Conservation (phyloP, 2,113 vertebrate genomes). For the Gallinago media region DNA sequence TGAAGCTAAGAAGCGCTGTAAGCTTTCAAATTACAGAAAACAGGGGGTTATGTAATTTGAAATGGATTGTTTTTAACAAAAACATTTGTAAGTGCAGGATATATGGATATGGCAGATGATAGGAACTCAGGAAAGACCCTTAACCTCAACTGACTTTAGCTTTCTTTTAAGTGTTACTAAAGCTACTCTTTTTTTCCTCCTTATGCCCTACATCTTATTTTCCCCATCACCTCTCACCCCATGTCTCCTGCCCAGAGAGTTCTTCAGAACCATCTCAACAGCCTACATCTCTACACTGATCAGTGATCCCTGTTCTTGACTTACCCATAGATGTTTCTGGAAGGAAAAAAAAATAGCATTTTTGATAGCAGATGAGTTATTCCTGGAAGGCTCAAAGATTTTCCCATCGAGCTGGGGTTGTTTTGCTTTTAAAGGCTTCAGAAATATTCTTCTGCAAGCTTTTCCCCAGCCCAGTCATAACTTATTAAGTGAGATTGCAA, state of each 20-base stretch:
- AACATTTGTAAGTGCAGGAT: neutral
- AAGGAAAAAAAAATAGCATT: neutral
- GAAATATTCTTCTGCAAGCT: neutral
- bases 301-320: neutral
- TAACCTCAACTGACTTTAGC: neutral
- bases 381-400: neutral
- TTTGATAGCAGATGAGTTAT: neutral
- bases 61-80: neutral
- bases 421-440: neutral
- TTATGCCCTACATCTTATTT: neutral
- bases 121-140: neutral
- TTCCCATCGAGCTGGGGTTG: neutral
- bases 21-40: neutral
- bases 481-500: neutral
- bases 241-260: neutral
- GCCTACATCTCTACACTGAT: too few relatives aligned
- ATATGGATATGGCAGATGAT: fast-evolving
- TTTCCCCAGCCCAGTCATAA: neutral
- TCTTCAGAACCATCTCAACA: neutral
- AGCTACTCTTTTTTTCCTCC: neutral
- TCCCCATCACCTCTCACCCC: neutral
- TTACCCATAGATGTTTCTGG: neutral
- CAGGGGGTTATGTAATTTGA: neutral
- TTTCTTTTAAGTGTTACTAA: neutral
- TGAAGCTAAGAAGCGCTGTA: neutral